A percentile compares a stretch with the other conserved stretches of the same genome.
Evolutionary conservation across 2,888 invertebrate species (phyloP).

Genomic region (Ormyrus labotus): DNA sequence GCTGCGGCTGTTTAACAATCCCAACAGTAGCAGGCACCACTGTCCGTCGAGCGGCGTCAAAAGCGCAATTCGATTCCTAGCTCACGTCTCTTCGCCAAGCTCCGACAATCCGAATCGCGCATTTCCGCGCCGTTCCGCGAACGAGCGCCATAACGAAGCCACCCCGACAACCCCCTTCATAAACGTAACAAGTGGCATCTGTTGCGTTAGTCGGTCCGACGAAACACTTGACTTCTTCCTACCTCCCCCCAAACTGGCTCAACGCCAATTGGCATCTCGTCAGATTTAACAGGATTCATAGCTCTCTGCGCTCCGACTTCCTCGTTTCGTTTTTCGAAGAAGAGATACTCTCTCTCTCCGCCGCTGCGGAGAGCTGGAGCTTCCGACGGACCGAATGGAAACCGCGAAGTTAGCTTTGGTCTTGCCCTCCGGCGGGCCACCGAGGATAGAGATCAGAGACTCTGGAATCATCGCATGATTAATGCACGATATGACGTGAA

Average conservation of each 20-base stretch:
- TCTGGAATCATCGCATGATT: constrained; percentile 31
- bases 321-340: background rate
- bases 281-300: constrained; percentile 66
- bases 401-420: constrained; percentile 4
- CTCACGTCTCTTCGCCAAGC: too few species aligned
- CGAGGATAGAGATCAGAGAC: background rate
- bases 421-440: background rate
- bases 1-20: too few species aligned
- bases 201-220: constrained; percentile 70
- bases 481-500: constrained; percentile 20
- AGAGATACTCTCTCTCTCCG: too few species aligned
- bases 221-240: constrained; percentile 66
- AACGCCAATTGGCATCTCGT: constrained; percentile 72
- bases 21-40: too few species aligned
- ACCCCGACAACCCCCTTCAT: constrained; percentile 19
- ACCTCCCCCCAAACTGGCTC: constrained; percentile 62
- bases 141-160: constrained; percentile 9
- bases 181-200: constrained; percentile 74
- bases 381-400: too few species aligned
- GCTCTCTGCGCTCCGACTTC: constrained; percentile 24
- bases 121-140: background rate
- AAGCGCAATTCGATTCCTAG: too few species aligned
- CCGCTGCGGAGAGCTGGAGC: too few species aligned
- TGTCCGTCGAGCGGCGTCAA: too few species aligned
- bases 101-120: too few species aligned